phyloP scores from a whole-genome alignment of 53 echinoderm and acorn worm genomes.

The Arbacia lixula region DNA sequence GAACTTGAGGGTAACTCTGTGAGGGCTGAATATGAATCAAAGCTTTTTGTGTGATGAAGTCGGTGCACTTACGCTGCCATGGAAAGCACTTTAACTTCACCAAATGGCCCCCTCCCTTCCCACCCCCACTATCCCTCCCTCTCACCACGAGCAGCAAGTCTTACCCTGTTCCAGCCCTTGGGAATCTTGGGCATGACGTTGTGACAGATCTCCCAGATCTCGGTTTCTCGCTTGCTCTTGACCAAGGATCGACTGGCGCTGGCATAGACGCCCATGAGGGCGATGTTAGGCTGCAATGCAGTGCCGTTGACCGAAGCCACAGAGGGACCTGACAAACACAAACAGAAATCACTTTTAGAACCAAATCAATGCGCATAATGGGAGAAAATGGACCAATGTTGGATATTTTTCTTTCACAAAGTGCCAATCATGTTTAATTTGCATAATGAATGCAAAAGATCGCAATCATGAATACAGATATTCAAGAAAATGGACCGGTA shows the following conservation, averaged over 20 bases:
- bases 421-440: no score
- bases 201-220: slow-evolving; percentile 97
- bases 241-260: slow-evolving; percentile 85
- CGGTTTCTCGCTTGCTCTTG: slow-evolving; percentile 78
- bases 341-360: no score
- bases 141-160: background rate
- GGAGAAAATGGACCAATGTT: no score
- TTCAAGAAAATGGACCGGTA: no score
- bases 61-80: no score
- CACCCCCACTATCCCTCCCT: background rate
- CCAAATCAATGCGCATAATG: background rate
- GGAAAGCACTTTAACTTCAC: no score
- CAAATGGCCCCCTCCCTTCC: background rate
- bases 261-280: slow-evolving; percentile 86
- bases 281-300: slow-evolving; percentile 70
- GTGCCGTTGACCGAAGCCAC: slow-evolving; percentile 87
- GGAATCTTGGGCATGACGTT: slow-evolving; percentile 75
- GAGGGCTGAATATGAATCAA: no score
- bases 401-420: no score
- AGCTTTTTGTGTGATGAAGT: no score
- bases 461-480: no score
- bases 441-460: no score
- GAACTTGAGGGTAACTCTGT: no score
- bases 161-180: slow-evolving; percentile 96
- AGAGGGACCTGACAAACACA: slow-evolving; percentile 88